Base-by-base conservation (phyloP, 1,140 invertebrate species). In the Hylaeus anthracinus region DNA sequence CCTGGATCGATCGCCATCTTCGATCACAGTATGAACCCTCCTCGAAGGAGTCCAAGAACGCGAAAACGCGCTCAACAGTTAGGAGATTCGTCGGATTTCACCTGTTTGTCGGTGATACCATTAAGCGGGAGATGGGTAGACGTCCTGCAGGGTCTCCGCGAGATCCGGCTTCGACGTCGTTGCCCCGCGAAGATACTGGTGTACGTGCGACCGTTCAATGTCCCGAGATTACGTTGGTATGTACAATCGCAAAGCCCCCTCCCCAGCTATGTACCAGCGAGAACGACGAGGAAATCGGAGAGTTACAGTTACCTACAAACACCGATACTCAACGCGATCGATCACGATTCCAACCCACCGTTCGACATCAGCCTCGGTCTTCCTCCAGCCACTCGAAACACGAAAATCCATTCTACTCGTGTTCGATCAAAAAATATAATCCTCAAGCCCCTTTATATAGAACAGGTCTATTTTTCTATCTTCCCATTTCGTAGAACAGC, bases 31-130 rank as follows among this genome's bases (percentile, higher is more conserved):
- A 8, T 55, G n/a, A 15, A n/a, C 2, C n/a, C 3, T 48, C 55
- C 15, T 2, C n/a, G 43, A 12, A n/a, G 41, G 5, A 43, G 10
- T 10, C 51, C 8, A 2, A 51, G 2, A 51, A 51, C 51, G 51
- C 58, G 79, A 80, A 41, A 12, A 26, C 26, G 51, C 41, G 72
- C 71, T 72, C 80, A 84, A 84, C 60, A 60, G 67, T 69, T 75
- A 61, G 55, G 71, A 75, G 80, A 79, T 85, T 84, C 76, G 37
- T 53, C 65, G 66, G 83, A 69, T 83, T 85, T 39, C 71, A 51
- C 5, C 39, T 56, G 48, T 74, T 75, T 64, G 45, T 48, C 41
- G 14, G 12, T 26, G 8, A 39, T 55, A 9, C 51, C 37, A 67
- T 84, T 76, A 80, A 70, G 63, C 2, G 55, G n/a, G 14, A 51